phyloP scores from a whole-genome alignment of 1,140 invertebrate genomes.

The Tachypleus tridentatus region DNA sequence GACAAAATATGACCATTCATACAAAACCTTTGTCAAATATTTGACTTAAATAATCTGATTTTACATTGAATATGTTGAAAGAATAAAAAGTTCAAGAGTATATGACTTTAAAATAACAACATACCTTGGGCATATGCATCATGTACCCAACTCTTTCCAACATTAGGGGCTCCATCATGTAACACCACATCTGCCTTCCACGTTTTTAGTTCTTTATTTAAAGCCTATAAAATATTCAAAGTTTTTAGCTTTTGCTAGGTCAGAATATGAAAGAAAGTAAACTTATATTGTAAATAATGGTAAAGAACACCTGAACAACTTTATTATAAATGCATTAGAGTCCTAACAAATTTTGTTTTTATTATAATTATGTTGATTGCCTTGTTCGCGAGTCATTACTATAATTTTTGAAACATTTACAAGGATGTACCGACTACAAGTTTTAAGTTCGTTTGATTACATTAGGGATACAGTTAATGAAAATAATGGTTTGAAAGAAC shows the following conservation, averaged over 20 bases:
- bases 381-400: too few relatives aligned
- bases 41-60: too few relatives aligned
- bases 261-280: constrained; percentile 26
- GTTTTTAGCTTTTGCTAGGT: neutral
- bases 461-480: too few relatives aligned
- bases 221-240: constrained; percentile 40
- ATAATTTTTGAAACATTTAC: too few relatives aligned
- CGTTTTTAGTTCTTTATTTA: constrained; percentile 75
- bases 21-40: too few relatives aligned
- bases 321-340: neutral
- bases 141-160: constrained; percentile 93
- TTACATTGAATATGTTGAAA: too few relatives aligned
- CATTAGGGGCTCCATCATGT: constrained; percentile 97
- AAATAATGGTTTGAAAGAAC: too few relatives aligned
- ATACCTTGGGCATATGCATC: constrained; percentile 88
- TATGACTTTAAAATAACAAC: neutral
- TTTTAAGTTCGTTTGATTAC: too few relatives aligned
- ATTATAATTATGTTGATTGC: too few relatives aligned
- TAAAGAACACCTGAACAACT: constrained; percentile 4
- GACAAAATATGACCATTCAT: too few relatives aligned
- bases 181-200: constrained; percentile 96
- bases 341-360: constrained; percentile 6
- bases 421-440: too few relatives aligned
- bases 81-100: too few relatives aligned
- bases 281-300: constrained; percentile 27